Conservation (phyloP, 1,140 invertebrate genomes). For the Caenorhabditis inopinata region DNA sequence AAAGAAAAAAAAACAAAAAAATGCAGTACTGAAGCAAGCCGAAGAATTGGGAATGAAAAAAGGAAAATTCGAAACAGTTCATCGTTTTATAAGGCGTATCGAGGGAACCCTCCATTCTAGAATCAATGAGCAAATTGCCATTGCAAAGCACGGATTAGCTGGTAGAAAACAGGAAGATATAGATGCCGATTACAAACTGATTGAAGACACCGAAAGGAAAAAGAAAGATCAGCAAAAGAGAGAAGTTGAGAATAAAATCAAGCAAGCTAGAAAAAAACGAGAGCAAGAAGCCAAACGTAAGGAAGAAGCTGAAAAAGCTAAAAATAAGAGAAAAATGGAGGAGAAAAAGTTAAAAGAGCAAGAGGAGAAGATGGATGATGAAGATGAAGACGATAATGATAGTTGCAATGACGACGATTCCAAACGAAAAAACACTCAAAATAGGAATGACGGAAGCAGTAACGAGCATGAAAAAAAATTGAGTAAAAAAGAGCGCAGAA, state of each 20-base stretch:
- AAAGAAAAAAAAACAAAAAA: conserved; percentile 40
- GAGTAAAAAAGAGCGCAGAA: background rate
- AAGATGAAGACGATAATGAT: background rate
- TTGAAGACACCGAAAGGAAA: conserved; percentile 40
- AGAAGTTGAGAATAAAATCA: conserved; percentile 32
- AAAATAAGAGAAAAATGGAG: background rate
- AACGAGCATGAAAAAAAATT: background rate
- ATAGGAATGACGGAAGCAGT: background rate
- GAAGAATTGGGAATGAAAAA: conserved; percentile 42
- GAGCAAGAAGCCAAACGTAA: background rate
- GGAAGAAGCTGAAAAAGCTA: background rate
- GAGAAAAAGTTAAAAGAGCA: background rate
- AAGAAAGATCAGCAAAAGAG: conserved; percentile 37
- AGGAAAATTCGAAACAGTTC: conserved; percentile 22
- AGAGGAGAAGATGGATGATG: background rate
- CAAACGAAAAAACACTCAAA: background rate
- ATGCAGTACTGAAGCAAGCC: conserved; percentile 21
- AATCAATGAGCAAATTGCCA: conserved; percentile 38
- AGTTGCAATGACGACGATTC: background rate
- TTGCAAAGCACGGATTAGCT: conserved; percentile 42
- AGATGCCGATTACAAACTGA: conserved; percentile 33
- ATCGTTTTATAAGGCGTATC: conserved; percentile 33
- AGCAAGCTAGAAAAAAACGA: background rate
- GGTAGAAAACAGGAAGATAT: conserved; percentile 39
- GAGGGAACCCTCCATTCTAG: conserved; percentile 22